phyloP scores from a whole-genome alignment of 2,888 invertebrate species.

The Globia sparganii region DNA sequence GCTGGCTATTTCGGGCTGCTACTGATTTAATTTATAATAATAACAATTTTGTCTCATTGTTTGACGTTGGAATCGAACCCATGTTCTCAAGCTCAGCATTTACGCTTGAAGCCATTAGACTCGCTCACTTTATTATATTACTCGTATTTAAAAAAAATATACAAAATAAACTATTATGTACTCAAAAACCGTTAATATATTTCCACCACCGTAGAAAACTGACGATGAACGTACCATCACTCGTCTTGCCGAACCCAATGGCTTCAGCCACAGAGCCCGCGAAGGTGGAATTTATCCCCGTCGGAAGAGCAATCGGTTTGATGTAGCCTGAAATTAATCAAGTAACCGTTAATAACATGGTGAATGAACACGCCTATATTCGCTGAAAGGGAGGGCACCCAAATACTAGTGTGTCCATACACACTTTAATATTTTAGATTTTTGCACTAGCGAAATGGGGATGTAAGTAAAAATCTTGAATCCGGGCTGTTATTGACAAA shows the following conservation, averaged over 20 bases:
- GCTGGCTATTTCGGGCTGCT: not conserved
- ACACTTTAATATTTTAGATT: too few species aligned
- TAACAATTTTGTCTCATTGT: too few species aligned
- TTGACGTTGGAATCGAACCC: too few species aligned
- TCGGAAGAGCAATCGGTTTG: constrained; percentile 63
- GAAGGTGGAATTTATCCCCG: constrained; percentile 35
- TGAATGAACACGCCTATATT: not conserved
- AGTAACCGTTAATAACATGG: not conserved
- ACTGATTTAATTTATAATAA: not conserved
- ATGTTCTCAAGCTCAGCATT: too few species aligned
- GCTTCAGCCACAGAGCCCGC: constrained; percentile 48
- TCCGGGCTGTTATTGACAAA: too few species aligned
- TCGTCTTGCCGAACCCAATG: constrained; percentile 66
- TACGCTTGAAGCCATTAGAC: not conserved
- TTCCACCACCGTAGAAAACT: not conserved
- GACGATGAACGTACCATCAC: constrained; percentile 26
- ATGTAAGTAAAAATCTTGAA: not conserved
- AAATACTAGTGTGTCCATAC: too few species aligned
- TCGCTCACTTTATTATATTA: too few species aligned
- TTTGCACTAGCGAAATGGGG: not conserved
- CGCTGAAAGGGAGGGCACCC: not conserved
- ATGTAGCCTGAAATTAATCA: constrained; percentile 56
- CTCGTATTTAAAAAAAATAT: too few species aligned
- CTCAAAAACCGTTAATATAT: not conserved
- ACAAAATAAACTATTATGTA: too few species aligned